Evolutionary conservation across 2,113 vertebrate species (phyloP), one percentile per base, ranked within the genome.

Genomic region (Solea senegalensis): DNA sequence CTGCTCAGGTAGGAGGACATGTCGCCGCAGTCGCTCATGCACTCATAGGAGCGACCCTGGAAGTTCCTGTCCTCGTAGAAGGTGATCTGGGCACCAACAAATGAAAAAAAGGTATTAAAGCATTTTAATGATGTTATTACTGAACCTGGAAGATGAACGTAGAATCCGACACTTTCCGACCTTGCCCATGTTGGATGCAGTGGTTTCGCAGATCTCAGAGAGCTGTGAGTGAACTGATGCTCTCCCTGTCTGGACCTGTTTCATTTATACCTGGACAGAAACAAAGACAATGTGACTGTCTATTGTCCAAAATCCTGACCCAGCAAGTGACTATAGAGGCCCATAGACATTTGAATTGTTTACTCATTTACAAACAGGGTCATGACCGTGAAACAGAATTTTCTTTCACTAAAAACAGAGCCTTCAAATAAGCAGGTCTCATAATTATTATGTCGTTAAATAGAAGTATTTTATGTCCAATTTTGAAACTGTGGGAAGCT

Each of bases 61-160:
- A 93, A 92, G 89, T 92, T 93, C 78, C 63, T 91, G 3, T 93
- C 92, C 89, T 94, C 90, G 74, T 89, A 93, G 66, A 93, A 92
- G 55, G 81, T 88, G 63, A 92, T 88, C 91, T 91, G 52, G 12
- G 57, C 11, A 43, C 67, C 1, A 9, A 48, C 2, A 49, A 59
- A 45, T 13, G 27, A 3, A 41, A 64, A 10, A 34, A 27, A 1
- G 7, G 34, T 6, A 6, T 34, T 34, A 34, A 34, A 34, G 34
- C 34, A 34, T 34, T 34, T 34, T 34, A 34, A 34, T 34, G 34
- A 34, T 6, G 1, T 2, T 34, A 34, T 34, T 34, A 34, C 3
- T 34, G 34, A 34, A 4, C 34, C 34, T 34, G 34, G 34, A 34
- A 34, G 34, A 34, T 34, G 34, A 34, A 3, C 3, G 1, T 4